Evolutionary conservation across 2,888 invertebrate species (phyloP).

Genomic region (Drosophila lutescens): DNA sequence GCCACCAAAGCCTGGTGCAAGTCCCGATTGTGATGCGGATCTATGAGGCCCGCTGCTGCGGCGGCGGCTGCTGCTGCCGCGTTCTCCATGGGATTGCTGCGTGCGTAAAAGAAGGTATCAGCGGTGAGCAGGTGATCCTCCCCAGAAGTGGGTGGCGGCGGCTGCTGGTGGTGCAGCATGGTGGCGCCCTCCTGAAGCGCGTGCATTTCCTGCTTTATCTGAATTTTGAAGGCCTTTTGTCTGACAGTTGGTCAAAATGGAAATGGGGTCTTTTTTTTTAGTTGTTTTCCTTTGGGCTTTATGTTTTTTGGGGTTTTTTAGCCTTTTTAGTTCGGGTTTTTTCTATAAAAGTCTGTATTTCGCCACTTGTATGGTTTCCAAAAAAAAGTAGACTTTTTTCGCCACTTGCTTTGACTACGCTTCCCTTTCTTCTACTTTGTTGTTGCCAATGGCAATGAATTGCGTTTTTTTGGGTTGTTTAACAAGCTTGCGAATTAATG

Average conservation of each 20-base stretch:
- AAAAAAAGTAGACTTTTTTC: slow-evolving; percentile 11
- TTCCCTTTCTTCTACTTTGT: slow-evolving; percentile 27
- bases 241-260: neutral
- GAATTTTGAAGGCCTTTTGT: slow-evolving; percentile 65
- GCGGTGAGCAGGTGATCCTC: slow-evolving; percentile 62
- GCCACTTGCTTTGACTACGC: slow-evolving; percentile 25
- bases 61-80: slow-evolving; percentile 82
- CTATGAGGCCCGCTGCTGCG: slow-evolving; percentile 82
- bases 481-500: slow-evolving; percentile 65
- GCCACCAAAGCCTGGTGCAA: slow-evolving; percentile 85
- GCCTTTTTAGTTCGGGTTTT: no score
- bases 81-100: slow-evolving; percentile 86
- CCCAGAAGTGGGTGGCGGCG: slow-evolving; percentile 45
- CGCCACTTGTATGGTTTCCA: neutral
- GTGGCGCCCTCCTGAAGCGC: slow-evolving; percentile 78
- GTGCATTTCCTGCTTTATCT: slow-evolving; percentile 77
- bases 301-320: neutral
- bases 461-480: slow-evolving; percentile 33
- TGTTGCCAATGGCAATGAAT: slow-evolving; percentile 74
- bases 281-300: slow-evolving; percentile 23
- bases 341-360: neutral
- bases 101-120: slow-evolving; percentile 81
- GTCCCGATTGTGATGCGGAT: slow-evolving; percentile 83
- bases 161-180: slow-evolving; percentile 79
- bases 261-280: neutral